Conservation (phyloP, 2,888 invertebrate species). For the Phymatocera aterrima region DNA sequence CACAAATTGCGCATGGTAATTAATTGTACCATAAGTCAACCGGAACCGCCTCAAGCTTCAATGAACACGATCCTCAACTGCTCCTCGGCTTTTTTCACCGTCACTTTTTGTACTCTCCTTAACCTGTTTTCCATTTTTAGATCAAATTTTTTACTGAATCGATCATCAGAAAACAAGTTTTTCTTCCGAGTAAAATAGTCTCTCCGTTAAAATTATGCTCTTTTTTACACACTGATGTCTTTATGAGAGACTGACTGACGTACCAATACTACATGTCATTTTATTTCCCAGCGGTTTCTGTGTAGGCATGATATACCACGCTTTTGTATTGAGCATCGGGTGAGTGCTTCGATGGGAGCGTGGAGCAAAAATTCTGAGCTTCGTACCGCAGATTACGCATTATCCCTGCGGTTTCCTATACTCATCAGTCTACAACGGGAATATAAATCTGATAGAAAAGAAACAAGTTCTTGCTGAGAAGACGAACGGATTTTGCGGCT, state of each 20-base stretch:
- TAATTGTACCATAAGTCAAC: not conserved
- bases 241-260: too few species aligned
- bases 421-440: not conserved
- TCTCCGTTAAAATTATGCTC: too few species aligned
- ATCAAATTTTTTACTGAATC: not conserved
- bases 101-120: not conserved
- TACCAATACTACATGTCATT: not conserved
- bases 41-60: not conserved
- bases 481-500: not conserved
- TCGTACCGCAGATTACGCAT: not conserved
- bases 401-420: not conserved
- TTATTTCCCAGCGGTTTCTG: too few species aligned
- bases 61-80: constrained; percentile 16
- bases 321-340: too few species aligned
- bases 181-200: not conserved
- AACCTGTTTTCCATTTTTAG: constrained; percentile 3
- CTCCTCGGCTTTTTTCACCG: constrained; percentile 14
- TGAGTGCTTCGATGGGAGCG: not conserved
- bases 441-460: not conserved
- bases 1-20: not conserved
- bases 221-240: too few species aligned
- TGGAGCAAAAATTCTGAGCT: not conserved
- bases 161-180: constrained; percentile 5
- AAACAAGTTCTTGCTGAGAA: not conserved
- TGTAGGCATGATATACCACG: too few species aligned